phyloP scores from a whole-genome alignment of 2,888 invertebrate genomes.

The Cryptophagus acutangulus region DNA sequence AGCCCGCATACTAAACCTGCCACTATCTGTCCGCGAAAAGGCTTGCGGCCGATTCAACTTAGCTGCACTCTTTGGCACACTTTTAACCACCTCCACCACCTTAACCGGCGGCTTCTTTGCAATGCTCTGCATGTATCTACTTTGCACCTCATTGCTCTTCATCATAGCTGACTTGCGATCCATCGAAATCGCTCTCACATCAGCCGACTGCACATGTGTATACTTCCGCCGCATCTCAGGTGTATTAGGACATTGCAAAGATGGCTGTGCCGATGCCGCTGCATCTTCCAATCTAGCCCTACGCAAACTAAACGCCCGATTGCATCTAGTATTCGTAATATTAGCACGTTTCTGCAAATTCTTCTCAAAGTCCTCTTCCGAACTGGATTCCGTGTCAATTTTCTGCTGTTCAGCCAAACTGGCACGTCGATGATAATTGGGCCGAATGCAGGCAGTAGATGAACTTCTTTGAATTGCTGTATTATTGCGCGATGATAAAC shows the following conservation, averaged over 20 bases:
- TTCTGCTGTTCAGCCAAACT: conserved; percentile 38
- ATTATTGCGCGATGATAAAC: conserved; percentile 27
- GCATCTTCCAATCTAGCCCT: conserved; percentile 56
- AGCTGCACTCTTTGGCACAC: conserved; percentile 48
- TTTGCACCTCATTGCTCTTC: conserved; percentile 43
- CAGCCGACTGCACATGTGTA: conserved; percentile 32
- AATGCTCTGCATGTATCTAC: conserved; percentile 43
- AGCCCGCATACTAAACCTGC: conserved; percentile 61
- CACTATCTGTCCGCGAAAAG: conserved; percentile 58
- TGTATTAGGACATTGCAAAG: conserved; percentile 56
- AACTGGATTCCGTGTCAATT: conserved; percentile 49
- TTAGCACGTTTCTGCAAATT: conserved; percentile 42
- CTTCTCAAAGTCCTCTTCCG: conserved; percentile 50
- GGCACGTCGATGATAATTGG: conserved; percentile 35
- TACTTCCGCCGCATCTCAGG: conserved; percentile 60
- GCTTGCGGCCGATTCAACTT: conserved; percentile 42
- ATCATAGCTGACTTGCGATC: conserved; percentile 42
- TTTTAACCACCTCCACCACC: conserved; percentile 22
- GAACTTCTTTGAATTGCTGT: conserved; percentile 48
- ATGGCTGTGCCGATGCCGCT: conserved; percentile 36
- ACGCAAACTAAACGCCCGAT: conserved; percentile 68
- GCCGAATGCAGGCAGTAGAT: conserved; percentile 48
- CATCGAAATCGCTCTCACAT: conserved; percentile 43
- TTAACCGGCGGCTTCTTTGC: conserved; percentile 32
- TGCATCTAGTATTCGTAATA: conserved; percentile 59